These are phyloP conservation scores for Actinia equina DNA, from an alignment of 64 coral and sea anemone genomes.

Conservation along the genomic window DNA sequence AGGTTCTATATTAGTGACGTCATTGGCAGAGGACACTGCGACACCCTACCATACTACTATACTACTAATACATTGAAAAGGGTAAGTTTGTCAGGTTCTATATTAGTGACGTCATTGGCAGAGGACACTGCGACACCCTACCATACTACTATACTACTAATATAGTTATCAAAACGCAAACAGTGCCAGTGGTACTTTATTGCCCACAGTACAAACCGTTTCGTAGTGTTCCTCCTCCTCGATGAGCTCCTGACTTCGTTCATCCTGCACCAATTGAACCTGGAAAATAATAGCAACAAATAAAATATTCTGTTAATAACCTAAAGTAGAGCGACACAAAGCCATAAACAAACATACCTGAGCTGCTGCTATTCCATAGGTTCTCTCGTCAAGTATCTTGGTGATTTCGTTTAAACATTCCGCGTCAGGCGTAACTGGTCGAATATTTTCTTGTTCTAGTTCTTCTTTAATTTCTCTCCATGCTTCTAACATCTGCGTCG, in stretches of 20 bases:
- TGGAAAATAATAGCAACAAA: conserved; percentile 27
- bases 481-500: conserved; percentile 69
- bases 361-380: conserved; percentile 54
- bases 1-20: no score
- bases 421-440: conserved; percentile 76
- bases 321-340: no score
- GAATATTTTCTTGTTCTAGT: conserved; percentile 82
- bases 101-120: no score
- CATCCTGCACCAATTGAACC: conserved; percentile 63
- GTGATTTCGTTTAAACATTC: conserved; percentile 84
- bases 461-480: conserved; percentile 80
- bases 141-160: not conserved
- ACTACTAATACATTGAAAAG: no score
- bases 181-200: not conserved
- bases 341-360: conserved; percentile 36
- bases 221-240: conserved; percentile 87
- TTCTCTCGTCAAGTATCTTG: conserved; percentile 78
- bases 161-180: not conserved
- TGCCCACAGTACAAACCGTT: conserved; percentile 40
- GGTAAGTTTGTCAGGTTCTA: no score
- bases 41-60: no score
- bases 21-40: no score
- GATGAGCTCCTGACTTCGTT: conserved; percentile 67
- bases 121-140: no score
- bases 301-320: no score